Evolutionary conservation across 1,140 invertebrate genomes (phyloP), one percentile per base, ranked within the genome.

Genomic region (Portunus trituberculatus): DNA sequence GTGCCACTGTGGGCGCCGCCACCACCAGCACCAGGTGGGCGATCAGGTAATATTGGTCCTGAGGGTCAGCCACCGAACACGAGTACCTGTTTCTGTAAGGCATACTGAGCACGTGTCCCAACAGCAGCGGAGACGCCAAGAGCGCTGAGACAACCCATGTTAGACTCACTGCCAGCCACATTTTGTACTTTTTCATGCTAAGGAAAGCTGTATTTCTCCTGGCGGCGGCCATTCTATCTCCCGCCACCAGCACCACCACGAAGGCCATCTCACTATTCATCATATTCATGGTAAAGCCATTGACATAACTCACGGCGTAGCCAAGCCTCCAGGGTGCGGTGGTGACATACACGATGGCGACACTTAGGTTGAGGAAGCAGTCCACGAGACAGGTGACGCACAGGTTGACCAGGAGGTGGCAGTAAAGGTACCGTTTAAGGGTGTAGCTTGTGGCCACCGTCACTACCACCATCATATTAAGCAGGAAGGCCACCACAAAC

Each of bases 51-150:
- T 95, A 93, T 6, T 96, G 89, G 82, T 96, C 96, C 0, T 39
- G 28, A 20, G 93, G 93, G 48, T 96, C 96, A 16, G 96, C 91
- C 4, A 95, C 95, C 8, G 93, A 94, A 48, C 96, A 96, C 4
- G 93, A 96, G 82, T 96, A 96, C 45, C 96, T 95, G 31, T 91
- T 95, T 31, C 93, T 95, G 48, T 96, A 96, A 25, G 96, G 96
- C 32, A 96, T 83, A 82, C 96, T 96, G 28, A 82, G 14, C 16
- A 96, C 88, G 84, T 94, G 91, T 31, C 94, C 95, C 31, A 91
- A 87, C 1, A 93, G n/a, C 39, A 96, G 32, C 82, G 96, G 96
- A 2, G 86, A 25, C 7, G 95, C 59, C 39, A 96, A 28, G 0
- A 88, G 8, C 29, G 95, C 59, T 25, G 95, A 48, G 32, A 96